A percentile compares a stretch with the other conserved stretches of the same genome.
phyloP scores from a whole-genome alignment of 2,888 invertebrate genomes.

The Ephialtes manifestator region DNA sequence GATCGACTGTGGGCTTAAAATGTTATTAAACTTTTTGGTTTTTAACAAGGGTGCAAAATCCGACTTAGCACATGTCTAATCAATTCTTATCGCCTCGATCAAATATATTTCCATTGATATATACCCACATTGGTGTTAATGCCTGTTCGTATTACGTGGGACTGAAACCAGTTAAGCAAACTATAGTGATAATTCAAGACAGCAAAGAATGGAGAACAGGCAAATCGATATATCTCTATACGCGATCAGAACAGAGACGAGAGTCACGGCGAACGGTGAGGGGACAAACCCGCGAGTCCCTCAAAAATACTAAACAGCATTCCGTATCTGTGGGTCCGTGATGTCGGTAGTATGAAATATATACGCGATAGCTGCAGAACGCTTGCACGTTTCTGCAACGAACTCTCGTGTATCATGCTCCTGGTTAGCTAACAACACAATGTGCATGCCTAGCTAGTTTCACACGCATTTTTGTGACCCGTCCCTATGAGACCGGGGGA shows the following conservation, averaged over 20 bases:
- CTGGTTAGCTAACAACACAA: constrained; percentile 74
- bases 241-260: constrained; percentile 56
- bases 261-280: constrained; percentile 49
- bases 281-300: constrained; percentile 43
- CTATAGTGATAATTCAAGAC: constrained; percentile 46
- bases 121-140: background rate
- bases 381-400: constrained; percentile 42
- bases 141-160: constrained; percentile 19
- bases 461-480: constrained; percentile 77
- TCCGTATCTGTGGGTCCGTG: constrained; percentile 48
- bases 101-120: background rate
- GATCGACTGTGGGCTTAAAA: background rate
- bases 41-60: background rate
- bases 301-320: constrained; percentile 60
- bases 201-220: constrained; percentile 35
- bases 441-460: constrained; percentile 78
- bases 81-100: background rate
- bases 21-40: background rate
- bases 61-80: background rate
- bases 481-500: constrained; percentile 67
- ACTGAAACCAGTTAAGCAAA: constrained; percentile 53
- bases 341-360: constrained; percentile 3
- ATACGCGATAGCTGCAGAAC: constrained; percentile 5
- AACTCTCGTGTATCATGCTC: constrained; percentile 11
- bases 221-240: constrained; percentile 54